Evolutionary conservation across 2,888 invertebrate genomes (phyloP), one percentile per base, ranked within the genome.

Genomic region (Drosophila subsilvestris): DNA sequence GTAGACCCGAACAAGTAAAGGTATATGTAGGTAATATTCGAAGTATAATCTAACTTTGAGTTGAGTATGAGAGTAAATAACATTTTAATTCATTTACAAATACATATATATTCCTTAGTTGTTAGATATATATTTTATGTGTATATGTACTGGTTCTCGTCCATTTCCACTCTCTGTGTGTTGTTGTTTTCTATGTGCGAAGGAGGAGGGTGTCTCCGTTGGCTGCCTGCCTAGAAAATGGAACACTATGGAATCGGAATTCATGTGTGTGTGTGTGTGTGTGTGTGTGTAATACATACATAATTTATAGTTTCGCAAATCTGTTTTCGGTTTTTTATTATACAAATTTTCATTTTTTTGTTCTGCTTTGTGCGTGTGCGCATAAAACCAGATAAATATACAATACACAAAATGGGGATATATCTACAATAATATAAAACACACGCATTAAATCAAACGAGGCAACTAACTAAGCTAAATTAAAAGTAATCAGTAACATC

Each of bases 401-500:
- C 72, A 80, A 57, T 65, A 60, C 48, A 50, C 44, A 45, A 71
- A 61, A 47, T 32, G 55, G 57, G 57, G 72, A 51, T 65, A 65
- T 74, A 63, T 43, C 58, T 58, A 73, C 45, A 55, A 58, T 43
- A 63, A 54, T 37, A 59, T 18, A 50, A 61, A 75, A 77, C 68
- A 70, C 75, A 79, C 83, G 65, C 75, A 56, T 65, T 63, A 75
- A 71, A 66, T 60, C 58, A 80, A 78, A 80, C 67, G 29, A 22
- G 22, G 42, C 47, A 48, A 67, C 68, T 78, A 86, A 76, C 80
- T 82, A 80, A 80, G 67, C 78, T 83, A 86, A 61, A 74, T 60
- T 78, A 86, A 74, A 82, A 62, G 66, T 79, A 79, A 79, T 80
- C 80, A 74, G 86, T 74, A 81, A 66, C 66, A 67, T 55, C 48